Conservation (phyloP, 2,888 invertebrate genomes). For the Volucella inanis region DNA sequence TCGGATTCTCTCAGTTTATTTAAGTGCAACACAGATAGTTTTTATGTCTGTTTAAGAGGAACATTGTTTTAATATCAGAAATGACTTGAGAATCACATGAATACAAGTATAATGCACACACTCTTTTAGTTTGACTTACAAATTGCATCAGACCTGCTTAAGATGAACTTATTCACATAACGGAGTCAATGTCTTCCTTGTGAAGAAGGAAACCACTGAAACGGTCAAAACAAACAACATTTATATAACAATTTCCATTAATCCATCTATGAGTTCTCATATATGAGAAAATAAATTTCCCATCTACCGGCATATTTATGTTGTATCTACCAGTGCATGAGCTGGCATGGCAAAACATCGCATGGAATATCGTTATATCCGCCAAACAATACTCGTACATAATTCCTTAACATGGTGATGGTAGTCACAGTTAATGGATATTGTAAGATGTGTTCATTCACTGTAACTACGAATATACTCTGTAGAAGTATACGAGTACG, state of each 20-base stretch:
- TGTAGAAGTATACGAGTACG: constrained; percentile 5
- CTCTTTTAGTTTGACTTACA: no score
- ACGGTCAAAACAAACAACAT: constrained; percentile 55
- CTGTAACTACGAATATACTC: constrained; percentile 45
- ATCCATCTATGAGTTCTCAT: constrained; percentile 18
- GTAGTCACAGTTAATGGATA: constrained; percentile 34
- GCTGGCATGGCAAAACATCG: background rate
- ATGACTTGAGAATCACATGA: no score
- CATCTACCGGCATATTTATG: constrained; percentile 38
- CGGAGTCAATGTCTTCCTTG: constrained; percentile 22
- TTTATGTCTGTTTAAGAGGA: background rate
- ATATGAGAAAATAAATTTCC: constrained; percentile 11
- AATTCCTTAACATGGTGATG: constrained; percentile 17
- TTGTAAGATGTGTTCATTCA: constrained; percentile 48
- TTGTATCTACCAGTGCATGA: background rate
- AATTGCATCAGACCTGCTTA: no score
- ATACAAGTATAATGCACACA: no score
- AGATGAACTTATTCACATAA: constrained; percentile 23
- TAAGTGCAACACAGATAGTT: background rate
- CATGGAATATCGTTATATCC: constrained; percentile 25
- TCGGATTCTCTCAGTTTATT: background rate
- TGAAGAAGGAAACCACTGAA: constrained; percentile 39
- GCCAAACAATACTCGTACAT: constrained; percentile 19
- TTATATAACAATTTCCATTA: constrained; percentile 43
- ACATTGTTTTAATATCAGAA: no score